Base-by-base conservation (phyloP, 2,888 invertebrate species). In the Sarcophaga subvicina region DNA sequence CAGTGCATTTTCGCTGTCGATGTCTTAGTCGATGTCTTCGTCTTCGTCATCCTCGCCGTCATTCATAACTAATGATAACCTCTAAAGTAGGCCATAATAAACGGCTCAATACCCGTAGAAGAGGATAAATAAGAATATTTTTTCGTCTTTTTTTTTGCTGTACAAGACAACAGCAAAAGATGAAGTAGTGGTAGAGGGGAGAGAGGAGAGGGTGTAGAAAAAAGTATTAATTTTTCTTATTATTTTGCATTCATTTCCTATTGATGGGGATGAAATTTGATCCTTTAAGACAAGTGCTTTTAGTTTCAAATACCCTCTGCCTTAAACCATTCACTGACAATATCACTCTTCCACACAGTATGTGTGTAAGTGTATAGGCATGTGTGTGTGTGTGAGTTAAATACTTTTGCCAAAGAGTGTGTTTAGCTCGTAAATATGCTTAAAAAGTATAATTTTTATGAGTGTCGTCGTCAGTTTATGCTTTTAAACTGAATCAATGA, bases 211-310 rank as follows among this genome's bases (percentile, higher is more conserved):
- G 67, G n/a, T 67, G 62, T 54, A 54, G 59, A 62, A 73, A 60
- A 63, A 69, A 77, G 82, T 70, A 70, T 83, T 77, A 69, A 71
- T 75, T 71, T 49, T 25, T 78, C 69, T 73, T 37, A 62, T 67
- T 37, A 66, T 62, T 67, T 62, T 72, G 60, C 62, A 22, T 62
- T 20, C 59, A 69, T 90, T 89, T 81, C 91, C 90, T 90, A 90
- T 90, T 90, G 90, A 89, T 90, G 91, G 91, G 92, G 92, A 92
- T 92, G 92, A 92, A 92, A 92, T 92, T 91, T 91, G 92, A 92
- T 92, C 92, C 90, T 89, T 89, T 82, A 87, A 85, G 88, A 88
- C 86, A 77, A 88, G 79, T 88, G 81, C 86, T 83, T 82, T 78
- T 63, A 76, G 77, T 72, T 80, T 77, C 71, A 73, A 75, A 67